Evolutionary conservation across 2,888 invertebrate species (phyloP), one percentile per base, ranked within the genome.

Genomic region (Erannis defoliaria): DNA sequence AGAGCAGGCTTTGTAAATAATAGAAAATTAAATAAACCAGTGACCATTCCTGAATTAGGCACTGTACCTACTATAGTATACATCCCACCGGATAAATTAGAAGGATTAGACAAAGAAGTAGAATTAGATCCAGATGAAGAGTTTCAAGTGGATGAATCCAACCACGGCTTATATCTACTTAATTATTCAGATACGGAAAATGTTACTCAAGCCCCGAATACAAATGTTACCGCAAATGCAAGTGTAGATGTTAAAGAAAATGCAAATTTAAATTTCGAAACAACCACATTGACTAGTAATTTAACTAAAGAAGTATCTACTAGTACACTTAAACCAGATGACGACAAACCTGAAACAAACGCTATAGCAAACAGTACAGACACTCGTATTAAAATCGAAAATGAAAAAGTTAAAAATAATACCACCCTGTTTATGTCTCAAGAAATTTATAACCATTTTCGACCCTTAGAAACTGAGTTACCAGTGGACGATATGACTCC

Each of bases 401-500:
- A 66, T 60, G 84, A 86, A 37, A 94, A 92, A 69, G 81, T 84
- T 16, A 92, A 90, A 57, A 84, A 83, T 65, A 94, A 94, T 72
- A 94, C 93, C 51, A 95, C 93, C 0, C 82, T 93, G 6, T 93
- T 94, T 49, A 94, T 95, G 93, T 93, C 95, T 1, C 94, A 94
- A 68, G 94, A 94, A 56, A 83, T 95, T 58, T 95, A 95, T 72
- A 95, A 95, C 71, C 94, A 95, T 70, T 95, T 95, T 70, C 83
- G 95, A 35, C 95, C 95, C 0, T 88, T 95, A 35, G 95, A 95
- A 76, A 87, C 93, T 23, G 94, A 95, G 71, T 83, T 95, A 55
- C 94, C 95, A 0, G 93, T 93, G 42, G 95, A 95, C 79, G 95
- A 96, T 73, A 94, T 96, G 90, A 94, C 94, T 49, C 96, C 96